Evolutionary conservation across 2,888 invertebrate species (phyloP).

Genomic region (Callosobruchus maculatus): DNA sequence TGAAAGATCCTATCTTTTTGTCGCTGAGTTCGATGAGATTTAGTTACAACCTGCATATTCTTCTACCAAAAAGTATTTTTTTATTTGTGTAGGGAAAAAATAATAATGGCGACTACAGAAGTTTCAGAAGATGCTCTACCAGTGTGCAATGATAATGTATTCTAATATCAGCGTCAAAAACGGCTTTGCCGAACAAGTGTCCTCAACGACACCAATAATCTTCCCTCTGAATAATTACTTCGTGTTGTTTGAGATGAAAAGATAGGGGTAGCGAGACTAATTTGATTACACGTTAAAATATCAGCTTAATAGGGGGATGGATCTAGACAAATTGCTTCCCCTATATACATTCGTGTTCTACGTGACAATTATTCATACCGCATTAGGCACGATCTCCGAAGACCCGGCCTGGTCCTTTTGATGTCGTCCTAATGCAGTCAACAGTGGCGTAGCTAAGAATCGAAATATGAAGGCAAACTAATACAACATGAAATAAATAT

Average conservation of each 20-base stretch:
- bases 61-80: too few relatives aligned
- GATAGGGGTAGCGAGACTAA: slow-evolving; percentile 34
- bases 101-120: too few relatives aligned
- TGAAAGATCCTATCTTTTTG: too few relatives aligned
- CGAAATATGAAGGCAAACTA: too few relatives aligned
- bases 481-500: too few relatives aligned
- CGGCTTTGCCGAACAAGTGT: not conserved
- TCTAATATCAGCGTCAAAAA: not conserved
- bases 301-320: slow-evolving; percentile 31
- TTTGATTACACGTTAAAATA: slow-evolving; percentile 25
- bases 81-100: too few relatives aligned
- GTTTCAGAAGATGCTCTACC: too few relatives aligned
- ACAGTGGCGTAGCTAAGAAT: not conserved
- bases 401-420: not conserved
- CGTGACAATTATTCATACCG: slow-evolving; percentile 26
- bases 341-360: slow-evolving; percentile 17
- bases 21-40: too few relatives aligned
- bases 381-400: slow-evolving; percentile 20
- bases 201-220: not conserved
- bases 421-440: not conserved
- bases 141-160: not conserved
- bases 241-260: slow-evolving; percentile 6
- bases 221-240: not conserved
- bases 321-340: slow-evolving; percentile 34
- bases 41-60: too few relatives aligned